A percentile compares a stretch with the other conserved stretches of the same genome.
Evolutionary conservation across 2,113 vertebrate genomes (phyloP).

Genomic region (Xenotilapia caudafasciata): DNA sequence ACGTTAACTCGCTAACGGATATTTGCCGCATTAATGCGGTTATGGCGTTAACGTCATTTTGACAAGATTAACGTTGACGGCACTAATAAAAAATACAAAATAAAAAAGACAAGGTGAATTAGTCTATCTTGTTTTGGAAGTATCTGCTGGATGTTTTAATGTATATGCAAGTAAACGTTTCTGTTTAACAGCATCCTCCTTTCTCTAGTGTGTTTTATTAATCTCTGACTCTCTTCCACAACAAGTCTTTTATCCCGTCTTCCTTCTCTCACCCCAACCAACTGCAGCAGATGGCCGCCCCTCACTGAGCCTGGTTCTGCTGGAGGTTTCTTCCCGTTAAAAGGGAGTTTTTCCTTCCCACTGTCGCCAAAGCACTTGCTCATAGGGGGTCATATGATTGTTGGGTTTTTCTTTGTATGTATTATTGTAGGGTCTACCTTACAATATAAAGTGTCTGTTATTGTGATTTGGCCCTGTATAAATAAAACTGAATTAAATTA

Average conservation of each 20-base stretch:
- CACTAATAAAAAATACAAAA: neutral
- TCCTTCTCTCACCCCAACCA: neutral
- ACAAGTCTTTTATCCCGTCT: accelerated
- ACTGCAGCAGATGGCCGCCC: neutral
- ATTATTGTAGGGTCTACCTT: neutral
- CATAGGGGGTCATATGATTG: neutral
- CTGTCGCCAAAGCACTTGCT: neutral
- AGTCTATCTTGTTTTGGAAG: neutral
- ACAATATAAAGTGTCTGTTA: neutral
- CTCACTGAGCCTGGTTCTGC: accelerated
- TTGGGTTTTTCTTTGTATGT: neutral
- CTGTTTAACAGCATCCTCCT: neutral
- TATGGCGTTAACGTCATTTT: neutral
- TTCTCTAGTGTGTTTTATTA: neutral
- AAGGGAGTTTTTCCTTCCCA: neutral
- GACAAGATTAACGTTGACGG: neutral
- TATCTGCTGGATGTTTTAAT: neutral
- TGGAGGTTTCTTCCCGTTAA: neutral
- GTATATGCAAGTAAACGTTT: neutral
- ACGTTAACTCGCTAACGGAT: neutral
- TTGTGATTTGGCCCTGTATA: neutral
- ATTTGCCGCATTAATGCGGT: neutral
- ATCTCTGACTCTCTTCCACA: neutral
- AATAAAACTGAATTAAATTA: neutral
- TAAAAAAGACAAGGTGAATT: neutral